Conservation (phyloP, 2,888 invertebrate species). For the Epinotia demarniana region DNA sequence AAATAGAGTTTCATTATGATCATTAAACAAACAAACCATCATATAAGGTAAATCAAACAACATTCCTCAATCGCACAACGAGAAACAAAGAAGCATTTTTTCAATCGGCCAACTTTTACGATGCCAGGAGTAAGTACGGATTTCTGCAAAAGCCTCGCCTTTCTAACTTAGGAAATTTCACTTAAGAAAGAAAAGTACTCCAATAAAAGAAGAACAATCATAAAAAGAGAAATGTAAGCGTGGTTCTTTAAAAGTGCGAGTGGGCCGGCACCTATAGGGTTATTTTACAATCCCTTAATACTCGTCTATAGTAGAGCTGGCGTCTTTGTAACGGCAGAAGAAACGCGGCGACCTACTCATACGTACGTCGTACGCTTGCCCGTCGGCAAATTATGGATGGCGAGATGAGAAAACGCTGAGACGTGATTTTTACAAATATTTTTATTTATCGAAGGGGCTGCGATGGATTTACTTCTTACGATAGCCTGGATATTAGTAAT, state of each 20-base stretch:
- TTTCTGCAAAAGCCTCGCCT: slow-evolving; percentile 77
- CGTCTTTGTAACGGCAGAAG: slow-evolving; percentile 1
- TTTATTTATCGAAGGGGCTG: too few relatives aligned
- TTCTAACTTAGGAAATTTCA: slow-evolving; percentile 81
- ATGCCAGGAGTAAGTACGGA: slow-evolving; percentile 78
- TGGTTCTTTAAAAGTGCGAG: slow-evolving; percentile 67
- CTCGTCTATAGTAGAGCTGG: slow-evolving; percentile 18
- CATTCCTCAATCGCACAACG: slow-evolving; percentile 46
- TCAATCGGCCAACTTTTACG: slow-evolving; percentile 80
- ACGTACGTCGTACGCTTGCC: not conserved
- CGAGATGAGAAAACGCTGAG: slow-evolving; percentile 8
- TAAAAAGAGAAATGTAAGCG: slow-evolving; percentile 78
- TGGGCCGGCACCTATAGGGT: slow-evolving; percentile 49
- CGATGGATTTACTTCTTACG: too few relatives aligned
- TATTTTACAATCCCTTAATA: slow-evolving; percentile 37
- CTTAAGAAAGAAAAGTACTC: slow-evolving; percentile 83
- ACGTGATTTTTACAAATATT: too few relatives aligned
- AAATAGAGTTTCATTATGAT: not conserved
- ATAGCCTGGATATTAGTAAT: too few relatives aligned
- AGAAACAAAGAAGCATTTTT: slow-evolving; percentile 67
- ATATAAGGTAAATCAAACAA: slow-evolving; percentile 51
- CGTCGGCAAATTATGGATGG: slow-evolving; percentile 10
- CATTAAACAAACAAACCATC: not conserved
- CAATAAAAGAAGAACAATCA: slow-evolving; percentile 84
- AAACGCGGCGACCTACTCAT: not conserved